Evolutionary conservation across 2,113 vertebrate species (phyloP), one percentile per base, ranked within the genome.

Genomic region (Herpailurus yagouaroundi): DNA sequence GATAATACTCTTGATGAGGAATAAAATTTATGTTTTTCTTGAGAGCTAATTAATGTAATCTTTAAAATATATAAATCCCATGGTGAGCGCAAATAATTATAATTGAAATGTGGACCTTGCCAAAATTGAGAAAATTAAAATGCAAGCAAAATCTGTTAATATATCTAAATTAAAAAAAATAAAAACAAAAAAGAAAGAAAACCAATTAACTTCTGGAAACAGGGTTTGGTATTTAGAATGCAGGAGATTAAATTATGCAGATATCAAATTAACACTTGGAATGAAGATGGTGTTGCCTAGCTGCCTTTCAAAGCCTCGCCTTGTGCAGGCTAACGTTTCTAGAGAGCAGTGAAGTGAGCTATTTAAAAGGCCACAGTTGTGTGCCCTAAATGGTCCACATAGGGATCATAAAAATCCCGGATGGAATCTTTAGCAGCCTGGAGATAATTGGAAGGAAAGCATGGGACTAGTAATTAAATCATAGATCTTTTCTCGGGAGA

Each of bases 201-300:
- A 97, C 76, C 48, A 98, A 98, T 98, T 98, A 98, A 92, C 79
- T 97, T 98, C 95, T 96, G 96, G 94, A 97, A 98, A 98, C 73
- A 96, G 45, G 41, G 27, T 27, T 98, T 98, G 96, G 63, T 97
- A 98, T 98, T 98, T 98, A 97, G 92, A 98, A 97, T 82, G 69
- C 41, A 97, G 91, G 60, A 71, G 94, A 97, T 91, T 97, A 90
- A 96, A 97, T 98, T 98, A 98, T 96, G 96, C 91, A 98, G 87
- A 94, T 97, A 94, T 96, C 96, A 97, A 96, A 97, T 97, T 98
- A 98, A 96, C 85, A 97, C 90, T 98, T 98, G 41, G 64, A 97
- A 96, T 97, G 93, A 97, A 94, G 86, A 82, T 94, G 71, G 25
- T 95, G 81, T 73, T 94, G 50, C 50, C 50, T 38, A 95, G 97